phyloP scores from a whole-genome alignment of 1,140 invertebrate species.

The Cheumatopsyche charites region DNA sequence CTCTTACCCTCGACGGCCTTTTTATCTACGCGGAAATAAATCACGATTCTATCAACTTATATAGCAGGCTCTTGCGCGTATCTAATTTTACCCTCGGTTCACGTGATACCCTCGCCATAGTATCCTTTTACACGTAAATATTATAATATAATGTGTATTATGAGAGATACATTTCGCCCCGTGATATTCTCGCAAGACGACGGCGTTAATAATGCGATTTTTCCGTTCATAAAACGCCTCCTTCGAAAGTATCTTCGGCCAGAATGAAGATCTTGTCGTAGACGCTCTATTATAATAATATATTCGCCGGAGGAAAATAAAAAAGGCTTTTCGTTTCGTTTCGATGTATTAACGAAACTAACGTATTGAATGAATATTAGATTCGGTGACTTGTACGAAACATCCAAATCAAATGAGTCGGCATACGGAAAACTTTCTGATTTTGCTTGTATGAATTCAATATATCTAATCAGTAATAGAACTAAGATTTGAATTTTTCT shows the following conservation, averaged over 20 bases:
- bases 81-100: slow-evolving; percentile 14
- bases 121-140: slow-evolving; percentile 14
- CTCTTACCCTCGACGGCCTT: neutral
- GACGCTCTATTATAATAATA: neutral
- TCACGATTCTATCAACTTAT: slow-evolving; percentile 26
- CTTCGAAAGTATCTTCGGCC: neutral
- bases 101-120: neutral
- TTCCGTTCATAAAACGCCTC: neutral
- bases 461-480: too few species aligned
- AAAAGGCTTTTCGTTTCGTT: too few species aligned
- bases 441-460: too few species aligned
- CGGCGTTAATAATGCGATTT: neutral
- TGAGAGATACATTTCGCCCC: too few species aligned
- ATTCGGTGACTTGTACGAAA: too few species aligned
- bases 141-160: slow-evolving; percentile 1
- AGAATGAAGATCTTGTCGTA: slow-evolving; percentile 10
- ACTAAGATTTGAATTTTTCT: too few species aligned
- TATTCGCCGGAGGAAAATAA: slow-evolving; percentile 5
- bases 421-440: too few species aligned
- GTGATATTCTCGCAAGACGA: neutral
- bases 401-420: too few species aligned
- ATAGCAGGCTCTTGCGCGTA: neutral
- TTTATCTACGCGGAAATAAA: slow-evolving; percentile 15
- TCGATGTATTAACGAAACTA: too few species aligned
- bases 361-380: too few species aligned